These are phyloP conservation scores for Ichneumoninae sp. DNA, from an alignment of 2,888 invertebrate genomes.

Conservation along the genomic window DNA sequence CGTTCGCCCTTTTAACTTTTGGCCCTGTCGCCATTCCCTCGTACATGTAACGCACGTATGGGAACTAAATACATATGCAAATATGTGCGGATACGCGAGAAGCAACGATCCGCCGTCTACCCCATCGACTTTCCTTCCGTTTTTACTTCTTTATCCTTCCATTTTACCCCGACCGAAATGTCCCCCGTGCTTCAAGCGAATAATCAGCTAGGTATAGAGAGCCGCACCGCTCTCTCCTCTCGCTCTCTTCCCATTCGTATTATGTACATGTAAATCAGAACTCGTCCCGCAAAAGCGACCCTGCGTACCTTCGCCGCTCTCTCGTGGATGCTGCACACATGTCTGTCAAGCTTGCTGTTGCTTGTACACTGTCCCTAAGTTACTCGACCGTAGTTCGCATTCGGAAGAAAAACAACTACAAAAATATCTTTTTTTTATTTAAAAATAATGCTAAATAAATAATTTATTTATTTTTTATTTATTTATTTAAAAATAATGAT, in stretches of 20 bases:
- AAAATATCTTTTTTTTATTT: neutral
- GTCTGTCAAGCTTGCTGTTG: slow-evolving; percentile 55
- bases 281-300: slow-evolving; percentile 56
- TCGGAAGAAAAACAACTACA: slow-evolving; percentile 12
- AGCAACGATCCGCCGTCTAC: slow-evolving; percentile 44
- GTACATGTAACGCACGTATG: slow-evolving; percentile 66
- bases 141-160: slow-evolving; percentile 54
- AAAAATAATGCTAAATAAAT: neutral
- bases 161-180: slow-evolving; percentile 60
- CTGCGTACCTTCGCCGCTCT: slow-evolving; percentile 58
- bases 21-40: slow-evolving; percentile 65
- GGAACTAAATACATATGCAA: slow-evolving; percentile 82
- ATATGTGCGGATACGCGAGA: slow-evolving; percentile 73
- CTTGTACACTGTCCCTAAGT: slow-evolving; percentile 6
- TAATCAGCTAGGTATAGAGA: slow-evolving; percentile 79
- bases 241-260: slow-evolving; percentile 52
- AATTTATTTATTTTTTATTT: too few relatives aligned
- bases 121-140: slow-evolving; percentile 40
- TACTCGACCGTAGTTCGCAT: slow-evolving; percentile 21
- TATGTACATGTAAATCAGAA: slow-evolving; percentile 63
- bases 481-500: neutral
- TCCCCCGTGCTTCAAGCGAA: slow-evolving; percentile 72
- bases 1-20: slow-evolving; percentile 81
- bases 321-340: slow-evolving; percentile 55
- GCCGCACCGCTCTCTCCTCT: slow-evolving; percentile 17